A percentile compares a stretch with the other conserved stretches of the same genome.
These are phyloP conservation scores for Tipula vernalis DNA, from an alignment of 2,888 invertebrate species.

Conservation along the genomic window DNA sequence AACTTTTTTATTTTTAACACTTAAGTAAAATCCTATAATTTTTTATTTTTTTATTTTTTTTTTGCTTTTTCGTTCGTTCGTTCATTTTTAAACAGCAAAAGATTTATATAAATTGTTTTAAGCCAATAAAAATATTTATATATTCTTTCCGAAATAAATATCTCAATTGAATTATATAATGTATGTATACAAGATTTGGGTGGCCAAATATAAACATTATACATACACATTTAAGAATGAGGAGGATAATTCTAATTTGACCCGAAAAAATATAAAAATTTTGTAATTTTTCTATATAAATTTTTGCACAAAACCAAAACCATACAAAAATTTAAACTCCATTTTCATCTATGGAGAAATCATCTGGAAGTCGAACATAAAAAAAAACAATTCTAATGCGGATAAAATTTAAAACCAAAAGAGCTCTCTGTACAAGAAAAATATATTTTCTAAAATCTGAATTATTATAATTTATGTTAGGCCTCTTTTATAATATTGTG, in stretches of 20 bases:
- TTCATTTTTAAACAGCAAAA: not conserved
- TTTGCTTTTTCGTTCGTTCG: not conserved
- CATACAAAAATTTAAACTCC: not conserved
- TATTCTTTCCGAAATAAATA: not conserved
- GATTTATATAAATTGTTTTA: constrained; percentile 4
- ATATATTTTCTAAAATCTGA: not conserved
- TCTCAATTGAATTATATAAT: not conserved
- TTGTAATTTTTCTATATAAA: not conserved
- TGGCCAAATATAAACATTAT: not conserved
- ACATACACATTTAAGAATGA: not conserved
- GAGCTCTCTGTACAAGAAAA: not conserved
- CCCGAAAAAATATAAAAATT: not conserved
- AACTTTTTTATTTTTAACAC: constrained; percentile 4
- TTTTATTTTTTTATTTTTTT: not conserved
- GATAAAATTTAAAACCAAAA: not conserved
- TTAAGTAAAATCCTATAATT: not conserved
- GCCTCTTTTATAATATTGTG: not conserved
- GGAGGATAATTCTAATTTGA: not conserved
- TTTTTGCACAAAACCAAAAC: not conserved
- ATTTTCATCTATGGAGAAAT: not conserved
- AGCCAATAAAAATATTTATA: not conserved
- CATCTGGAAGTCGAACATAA: not conserved
- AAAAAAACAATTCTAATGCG: not conserved
- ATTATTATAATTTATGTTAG: not conserved
- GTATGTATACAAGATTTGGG: not conserved